Evolutionary conservation across 2,113 vertebrate species (phyloP).

Genomic region (Sylvietta virens): DNA sequence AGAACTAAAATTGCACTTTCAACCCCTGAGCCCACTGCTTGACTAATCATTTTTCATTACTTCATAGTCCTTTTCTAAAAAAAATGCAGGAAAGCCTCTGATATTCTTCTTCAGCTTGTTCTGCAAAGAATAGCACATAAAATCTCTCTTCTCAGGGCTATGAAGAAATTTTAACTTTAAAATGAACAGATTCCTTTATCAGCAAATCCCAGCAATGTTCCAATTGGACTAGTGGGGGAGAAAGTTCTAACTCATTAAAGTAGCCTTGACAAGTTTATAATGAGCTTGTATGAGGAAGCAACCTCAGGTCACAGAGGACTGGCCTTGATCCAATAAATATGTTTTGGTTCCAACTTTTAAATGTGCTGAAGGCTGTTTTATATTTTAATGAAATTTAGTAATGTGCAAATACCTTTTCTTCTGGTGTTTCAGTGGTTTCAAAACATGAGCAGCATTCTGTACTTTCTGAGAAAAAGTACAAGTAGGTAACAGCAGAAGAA

Average conservation of each 20-base stretch:
- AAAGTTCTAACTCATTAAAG: slow-evolving; percentile 2
- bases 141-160: not conserved
- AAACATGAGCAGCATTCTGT: not conserved
- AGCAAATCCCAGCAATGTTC: not conserved
- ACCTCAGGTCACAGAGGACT: not conserved
- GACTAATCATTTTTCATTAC: not conserved
- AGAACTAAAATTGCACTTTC: not conserved
- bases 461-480: not conserved
- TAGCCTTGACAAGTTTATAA: slow-evolving; percentile 14
- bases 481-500: not conserved
- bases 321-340: not conserved
- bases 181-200: not conserved
- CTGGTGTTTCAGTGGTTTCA: not conserved
- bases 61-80: not conserved
- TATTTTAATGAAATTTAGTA: not conserved
- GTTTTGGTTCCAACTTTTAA: not conserved
- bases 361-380: not conserved
- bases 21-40: not conserved
- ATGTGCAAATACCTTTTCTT: not conserved
- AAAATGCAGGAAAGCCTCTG: not conserved
- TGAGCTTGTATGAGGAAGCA: not conserved
- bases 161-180: not conserved
- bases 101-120: not conserved
- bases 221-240: not conserved
- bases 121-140: not conserved